Base-by-base conservation (phyloP, 2,888 invertebrate species). In the Ochlodes sylvanus region DNA sequence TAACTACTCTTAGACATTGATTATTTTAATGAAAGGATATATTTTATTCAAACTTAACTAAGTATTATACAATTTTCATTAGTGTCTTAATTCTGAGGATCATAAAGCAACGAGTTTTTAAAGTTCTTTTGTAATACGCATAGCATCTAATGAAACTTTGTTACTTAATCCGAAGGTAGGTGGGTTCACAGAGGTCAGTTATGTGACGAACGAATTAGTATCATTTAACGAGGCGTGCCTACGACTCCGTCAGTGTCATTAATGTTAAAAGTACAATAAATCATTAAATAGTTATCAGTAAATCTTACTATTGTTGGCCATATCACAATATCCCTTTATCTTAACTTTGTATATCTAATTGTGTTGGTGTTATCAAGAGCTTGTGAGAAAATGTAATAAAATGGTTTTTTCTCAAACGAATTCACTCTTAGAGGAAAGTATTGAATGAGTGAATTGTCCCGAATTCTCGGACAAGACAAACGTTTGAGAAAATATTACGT, bases 161-260 rank as follows among this genome's bases (percentile, higher is more conserved):
- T 72, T 73, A 73, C 68, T 73, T 68, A 64, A 57, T 64, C 54
- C 47, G 52, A 73, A 63, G 64, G 34, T 54, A 47, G 6, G 42
- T 47, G 62, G 75, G 76, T 75, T 72, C 76, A 75, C 68, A 50
- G 69, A 69, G 76, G 73, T 75, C 75, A 73, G 55, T 7, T 50
- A 52, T 62, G 56, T 69, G 68, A 69, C 32, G 41, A 12, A 54
- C 15, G 27, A 42, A 54, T 66, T 42, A 57, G 57, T 52, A 66
- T n/a, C 38, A 47, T 60, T 58, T 50, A 42, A 63, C n/a, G 21
- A 66, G 60, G 19, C 47, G 34, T 21, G 34, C 41, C 55, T 12
- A 32, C 15, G 47, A 54, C 54, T 42, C 41, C 55, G 38, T 54
- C 47, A 52, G 41, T 47, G 10, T n/a, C 34, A n/a, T 60, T 34